Conservation (phyloP, 2,797 vertebrate species). For the Neosilurus hyrtlii region DNA sequence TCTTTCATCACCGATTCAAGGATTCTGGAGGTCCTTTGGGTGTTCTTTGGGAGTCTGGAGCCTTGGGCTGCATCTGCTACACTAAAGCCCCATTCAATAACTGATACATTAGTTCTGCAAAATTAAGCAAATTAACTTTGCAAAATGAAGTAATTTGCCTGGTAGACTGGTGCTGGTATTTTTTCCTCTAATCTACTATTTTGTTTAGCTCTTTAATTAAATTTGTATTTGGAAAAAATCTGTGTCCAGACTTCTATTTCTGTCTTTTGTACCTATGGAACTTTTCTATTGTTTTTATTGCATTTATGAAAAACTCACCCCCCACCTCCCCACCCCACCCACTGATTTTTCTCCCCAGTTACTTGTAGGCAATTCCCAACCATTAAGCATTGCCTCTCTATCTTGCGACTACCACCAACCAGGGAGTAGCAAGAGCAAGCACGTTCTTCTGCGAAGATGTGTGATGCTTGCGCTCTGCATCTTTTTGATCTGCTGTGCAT, state of each 20-base stretch:
- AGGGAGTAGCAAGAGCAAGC: too few relatives aligned
- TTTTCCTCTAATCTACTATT: background rate
- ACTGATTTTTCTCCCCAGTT: too few relatives aligned
- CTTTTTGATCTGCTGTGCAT: too few relatives aligned
- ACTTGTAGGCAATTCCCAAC: too few relatives aligned
- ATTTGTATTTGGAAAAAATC: background rate
- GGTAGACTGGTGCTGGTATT: background rate
- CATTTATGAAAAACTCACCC: background rate
- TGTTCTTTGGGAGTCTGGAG: conserved; percentile 7
- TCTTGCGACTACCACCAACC: too few relatives aligned
- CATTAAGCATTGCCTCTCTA: too few relatives aligned
- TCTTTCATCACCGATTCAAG: background rate
- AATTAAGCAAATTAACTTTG: conserved; percentile 23
- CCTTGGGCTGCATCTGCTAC: conserved; percentile 2
- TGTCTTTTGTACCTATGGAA: background rate
- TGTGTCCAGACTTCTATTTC: background rate
- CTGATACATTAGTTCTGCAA: conserved; percentile 12
- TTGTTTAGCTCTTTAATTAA: background rate
- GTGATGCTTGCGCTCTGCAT: too few relatives aligned
- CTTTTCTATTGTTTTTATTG: background rate
- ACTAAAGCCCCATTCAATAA: conserved; percentile 27
- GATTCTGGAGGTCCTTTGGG: conserved; percentile 3
- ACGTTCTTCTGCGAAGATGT: too few relatives aligned
- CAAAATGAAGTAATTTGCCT: conserved; percentile 18
- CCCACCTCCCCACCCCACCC: too few relatives aligned